Evolutionary conservation across 2,888 invertebrate genomes (phyloP), one percentile per base, ranked within the genome.

Genomic region (Perithous albicinctus): DNA sequence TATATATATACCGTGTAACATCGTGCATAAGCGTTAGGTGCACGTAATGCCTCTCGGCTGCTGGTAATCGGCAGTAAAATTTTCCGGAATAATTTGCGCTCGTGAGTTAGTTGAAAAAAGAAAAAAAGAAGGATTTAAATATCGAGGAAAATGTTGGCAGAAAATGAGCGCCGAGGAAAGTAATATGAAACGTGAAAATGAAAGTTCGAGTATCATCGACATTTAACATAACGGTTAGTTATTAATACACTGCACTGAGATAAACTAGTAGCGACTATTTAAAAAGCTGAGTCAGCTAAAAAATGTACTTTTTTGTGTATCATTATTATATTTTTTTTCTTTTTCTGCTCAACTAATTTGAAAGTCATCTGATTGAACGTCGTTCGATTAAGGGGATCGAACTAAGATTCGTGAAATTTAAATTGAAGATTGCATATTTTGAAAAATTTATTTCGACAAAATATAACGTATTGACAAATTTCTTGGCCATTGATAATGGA

Each of bases 61-160:
- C 10, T 26, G 79, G 32, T 59, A 59, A 80, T 72, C 76, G 56
- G 20, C 51, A 66, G 51, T 32, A 70, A 32, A 72, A 80, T 76
- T 66, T 66, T 41, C 26, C 29, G 29, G 48, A 72, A 76, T 66
- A 80, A 76, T 76, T 76, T 48, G 32, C 18, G n/a, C 23, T 48
- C 43, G 63, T 32, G 41, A 18, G 18, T 54, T 2, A 35, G 41
- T 8, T 7, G 15, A 23, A 26, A 5, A 26, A 18, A 3, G 59
- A 66, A 70, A 43, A 56, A 26, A 29, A 61, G 63, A 66, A 56
- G n/a, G 43, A 15, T 51, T 3, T 18, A 15, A 59, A 15, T 8
- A 23, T 23, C 1, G 8, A 51, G 35, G 18, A 23, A 8, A 67
- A 43, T n/a, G 41, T 12, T 2, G 41, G 10, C 1, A 15, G 15